Percentiles rank a stretch among this genome's conserved stretches.
Conservation (phyloP, 2,113 vertebrate species). For the human (Homo sapiens) region GRCh38 chr18:42180001-42180500, state of each 20-base stretch:
- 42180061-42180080: not conserved
- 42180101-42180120: not conserved
- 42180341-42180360: not conserved
- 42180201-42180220: not conserved
- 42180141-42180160: not conserved
- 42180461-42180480: not conserved
- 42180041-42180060: conserved; percentile 70
- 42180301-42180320: not conserved
- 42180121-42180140: not conserved
- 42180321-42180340: not conserved
- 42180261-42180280: not conserved
- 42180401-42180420: not conserved
- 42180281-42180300: not conserved
- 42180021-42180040: conserved; percentile 41
- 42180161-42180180: conserved; percentile 6
- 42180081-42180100: conserved; percentile 47
- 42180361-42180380: not conserved
- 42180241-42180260: not conserved
- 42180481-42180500: conserved; percentile 19
- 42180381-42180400: not conserved
- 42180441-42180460: not conserved
- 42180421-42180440: not conserved
- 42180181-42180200: not conserved
- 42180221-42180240: conserved; percentile 31
- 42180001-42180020: conserved; percentile 52